A percentile compares a stretch with the other conserved stretches of the same genome.
These are phyloP conservation scores for Dipus sagitta DNA, from an alignment of 2,797 vertebrate genomes.

Conservation along the genomic window DNA sequence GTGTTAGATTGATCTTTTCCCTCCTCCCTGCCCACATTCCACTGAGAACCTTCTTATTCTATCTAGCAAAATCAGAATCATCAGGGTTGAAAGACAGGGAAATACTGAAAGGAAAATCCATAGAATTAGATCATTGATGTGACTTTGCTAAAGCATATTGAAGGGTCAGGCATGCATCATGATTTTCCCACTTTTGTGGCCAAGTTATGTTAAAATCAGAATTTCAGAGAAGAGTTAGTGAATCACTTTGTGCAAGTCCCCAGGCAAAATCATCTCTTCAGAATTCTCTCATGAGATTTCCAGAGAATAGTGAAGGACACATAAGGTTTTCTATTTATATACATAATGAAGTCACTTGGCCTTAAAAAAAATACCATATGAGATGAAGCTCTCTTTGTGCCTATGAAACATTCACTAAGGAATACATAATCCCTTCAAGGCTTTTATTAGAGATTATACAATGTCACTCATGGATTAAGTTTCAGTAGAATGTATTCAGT, in stretches of 20 bases:
- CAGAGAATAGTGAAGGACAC: background rate
- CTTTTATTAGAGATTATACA: background rate
- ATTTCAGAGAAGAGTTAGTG: background rate
- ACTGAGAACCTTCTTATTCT: background rate
- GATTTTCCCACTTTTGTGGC: background rate
- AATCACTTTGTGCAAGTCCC: background rate
- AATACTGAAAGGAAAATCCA: background rate
- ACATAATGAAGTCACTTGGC: background rate
- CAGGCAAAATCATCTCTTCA: background rate
- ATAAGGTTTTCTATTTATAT: slow-evolving; percentile 14
- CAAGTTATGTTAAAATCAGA: background rate
- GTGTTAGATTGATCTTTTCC: no score
- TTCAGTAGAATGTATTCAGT: background rate
- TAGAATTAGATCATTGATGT: background rate
- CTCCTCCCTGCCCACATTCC: no score
- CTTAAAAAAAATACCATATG: background rate
- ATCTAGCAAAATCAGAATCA: background rate
- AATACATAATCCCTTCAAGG: background rate
- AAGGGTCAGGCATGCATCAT: background rate
- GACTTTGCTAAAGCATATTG: background rate
- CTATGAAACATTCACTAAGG: background rate
- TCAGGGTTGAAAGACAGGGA: background rate
- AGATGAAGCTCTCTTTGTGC: accelerated
- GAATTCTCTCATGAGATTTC: background rate
- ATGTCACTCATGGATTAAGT: background rate